Evolutionary conservation across 2,113 vertebrate species (phyloP).

Genomic region (Aramus guarauna): DNA sequence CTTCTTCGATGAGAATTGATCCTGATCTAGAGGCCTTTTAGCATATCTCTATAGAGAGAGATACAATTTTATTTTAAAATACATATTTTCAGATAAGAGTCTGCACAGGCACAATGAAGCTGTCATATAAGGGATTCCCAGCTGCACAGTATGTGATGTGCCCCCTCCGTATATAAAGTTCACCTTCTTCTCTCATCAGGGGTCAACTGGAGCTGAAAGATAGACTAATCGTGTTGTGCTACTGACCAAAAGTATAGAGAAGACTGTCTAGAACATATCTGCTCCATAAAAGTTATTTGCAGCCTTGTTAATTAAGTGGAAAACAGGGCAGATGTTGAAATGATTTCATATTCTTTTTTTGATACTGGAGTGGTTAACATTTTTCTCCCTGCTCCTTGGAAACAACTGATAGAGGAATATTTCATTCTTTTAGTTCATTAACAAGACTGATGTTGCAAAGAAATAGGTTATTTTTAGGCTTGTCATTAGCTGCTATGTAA

Average conservation of each 20-base stretch:
- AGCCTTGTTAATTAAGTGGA: neutral
- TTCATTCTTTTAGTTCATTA: neutral
- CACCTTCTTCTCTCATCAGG: neutral
- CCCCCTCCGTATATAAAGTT: neutral
- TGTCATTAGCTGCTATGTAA: neutral
- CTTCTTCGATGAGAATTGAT: neutral
- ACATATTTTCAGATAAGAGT: neutral
- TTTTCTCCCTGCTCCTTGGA: neutral
- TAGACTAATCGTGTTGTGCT: neutral
- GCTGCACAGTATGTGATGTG: neutral
- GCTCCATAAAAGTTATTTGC: neutral
- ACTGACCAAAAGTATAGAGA: neutral
- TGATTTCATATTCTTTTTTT: neutral
- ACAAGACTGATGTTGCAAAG: neutral
- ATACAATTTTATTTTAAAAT: neutral
- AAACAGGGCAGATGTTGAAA: neutral
- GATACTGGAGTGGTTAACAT: neutral
- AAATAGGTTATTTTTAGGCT: slow-evolving; percentile 12
- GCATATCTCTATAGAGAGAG: neutral
- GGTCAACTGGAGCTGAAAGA: neutral
- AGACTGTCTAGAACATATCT: neutral
- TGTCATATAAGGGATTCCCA: neutral
- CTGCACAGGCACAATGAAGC: neutral
- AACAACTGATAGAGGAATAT: neutral
- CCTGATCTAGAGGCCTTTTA: neutral